Percentiles rank a stretch among this genome's conserved stretches.
These are phyloP conservation scores for Numenius phaeopus DNA, from an alignment of 2,797 vertebrate genomes.

Conservation along the genomic window DNA sequence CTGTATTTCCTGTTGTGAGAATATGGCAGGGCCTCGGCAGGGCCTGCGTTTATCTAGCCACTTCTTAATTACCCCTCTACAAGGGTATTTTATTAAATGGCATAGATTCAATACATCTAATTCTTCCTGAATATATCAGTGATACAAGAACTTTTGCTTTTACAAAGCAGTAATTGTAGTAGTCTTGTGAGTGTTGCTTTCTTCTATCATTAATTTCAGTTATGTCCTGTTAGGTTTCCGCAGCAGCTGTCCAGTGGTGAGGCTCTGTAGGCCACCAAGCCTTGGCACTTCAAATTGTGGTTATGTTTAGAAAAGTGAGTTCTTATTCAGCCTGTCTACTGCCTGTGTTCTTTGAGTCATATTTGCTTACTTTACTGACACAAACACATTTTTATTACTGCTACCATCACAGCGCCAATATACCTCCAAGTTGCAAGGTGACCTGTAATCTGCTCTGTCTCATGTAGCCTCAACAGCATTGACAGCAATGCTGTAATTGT, in stretches of 20 bases:
- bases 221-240: neutral
- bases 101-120: neutral
- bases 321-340: neutral
- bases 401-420: neutral
- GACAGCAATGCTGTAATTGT: constrained; percentile 38
- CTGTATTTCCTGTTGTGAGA: neutral
- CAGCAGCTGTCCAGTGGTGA: constrained; percentile 8
- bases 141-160: neutral
- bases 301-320: constrained; percentile 15
- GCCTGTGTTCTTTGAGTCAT: constrained; percentile 14
- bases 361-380: constrained; percentile 43
- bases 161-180: neutral
- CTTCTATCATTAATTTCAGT: constrained; percentile 16
- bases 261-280: neutral
- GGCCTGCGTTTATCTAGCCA: neutral
- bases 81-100: neutral
- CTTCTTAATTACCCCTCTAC: neutral
- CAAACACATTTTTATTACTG: constrained; percentile 24
- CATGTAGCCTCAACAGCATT: neutral
- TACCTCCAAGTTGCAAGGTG: constrained; percentile 34
- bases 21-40: neutral
- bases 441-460: constrained; percentile 4
- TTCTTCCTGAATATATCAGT: neutral
- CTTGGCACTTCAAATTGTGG: neutral
- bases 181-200: neutral